Base-by-base conservation (phyloP, 2,888 invertebrate genomes). In the Tenodera sinensis region DNA sequence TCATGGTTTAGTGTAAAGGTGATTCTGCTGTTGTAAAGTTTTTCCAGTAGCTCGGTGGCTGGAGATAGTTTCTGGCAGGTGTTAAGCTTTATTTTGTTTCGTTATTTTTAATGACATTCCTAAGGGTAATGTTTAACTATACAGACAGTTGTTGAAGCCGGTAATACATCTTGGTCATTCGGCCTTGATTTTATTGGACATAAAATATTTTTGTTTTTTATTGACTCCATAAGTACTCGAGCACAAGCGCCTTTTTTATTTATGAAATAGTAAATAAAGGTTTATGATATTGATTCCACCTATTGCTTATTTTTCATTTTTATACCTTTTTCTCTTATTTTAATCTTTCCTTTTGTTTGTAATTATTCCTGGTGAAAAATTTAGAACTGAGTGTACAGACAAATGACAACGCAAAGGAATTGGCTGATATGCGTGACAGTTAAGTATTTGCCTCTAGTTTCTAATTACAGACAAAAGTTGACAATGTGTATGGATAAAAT, bases 261-360 rank as follows among this genome's bases (percentile, higher is more conserved):
- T 89, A 89, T 89, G 54, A 89, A 84, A 89, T 85, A 89, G 89
- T 89, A 87, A 89, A 89, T 89, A 89, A 89, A 89, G 84, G 89
- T 88, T 88, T 84, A 84, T 82, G 85, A 85, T 84, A 71, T 84
- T 71, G 81, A 88, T 82, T 28, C n/a, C 54, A 71, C 20, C 54
- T 71, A 71, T 71, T 81, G 87, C 87, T 81, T 87, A 28, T 85
- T 42, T 42, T 85, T 47, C 25, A 14, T 54, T 28, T 71, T 71
- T 28, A 34, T 85, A 20, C 83, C 83, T 83, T n/a, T n/a, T 83
- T 83, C 25, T 85, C 83, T 83, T 83, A 20, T 83, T n/a, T 85
- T 34, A 25, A n/a, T n/a, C 14, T 85, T 85, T 47, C 54, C 28
- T 54, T 83, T 28, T 3, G 6, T 83, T 28, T 27, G 6, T 4